Conservation (phyloP, 2,888 invertebrate genomes). For the Drosophila rubida region DNA sequence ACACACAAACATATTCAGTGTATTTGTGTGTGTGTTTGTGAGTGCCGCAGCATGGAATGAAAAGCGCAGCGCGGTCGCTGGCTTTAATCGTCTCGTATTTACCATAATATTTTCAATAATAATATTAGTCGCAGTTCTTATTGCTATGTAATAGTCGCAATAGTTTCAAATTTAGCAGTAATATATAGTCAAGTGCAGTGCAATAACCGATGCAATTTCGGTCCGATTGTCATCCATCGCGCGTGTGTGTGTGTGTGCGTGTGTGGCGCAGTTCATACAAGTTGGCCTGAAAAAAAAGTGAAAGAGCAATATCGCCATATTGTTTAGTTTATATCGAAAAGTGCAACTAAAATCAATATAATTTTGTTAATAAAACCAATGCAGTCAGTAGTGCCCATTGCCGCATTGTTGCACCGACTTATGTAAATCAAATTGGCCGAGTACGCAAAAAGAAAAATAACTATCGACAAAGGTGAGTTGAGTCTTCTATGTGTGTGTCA, state of each 20-base stretch:
- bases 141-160: conserved; percentile 25
- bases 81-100: conserved; percentile 59
- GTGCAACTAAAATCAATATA: conserved; percentile 59
- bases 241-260: conserved; percentile 47
- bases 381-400: conserved; percentile 1
- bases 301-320: conserved; percentile 75
- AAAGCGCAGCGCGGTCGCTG: conserved; percentile 66
- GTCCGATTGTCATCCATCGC: conserved; percentile 26
- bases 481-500: conserved; percentile 23
- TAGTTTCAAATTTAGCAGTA: conserved; percentile 5
- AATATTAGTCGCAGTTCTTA: conserved; percentile 28
- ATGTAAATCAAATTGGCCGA: conserved; percentile 57
- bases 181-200: conserved; percentile 58
- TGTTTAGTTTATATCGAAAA: conserved; percentile 66
- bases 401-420: conserved; percentile 47
- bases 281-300: conserved; percentile 68
- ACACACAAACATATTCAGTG: background rate
- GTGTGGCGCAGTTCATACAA: conserved; percentile 68
- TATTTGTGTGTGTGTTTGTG: conserved; percentile 55
- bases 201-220: conserved; percentile 65
- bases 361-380: conserved; percentile 22
- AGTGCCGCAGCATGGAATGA: conserved; percentile 77
- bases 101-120: conserved; percentile 48
- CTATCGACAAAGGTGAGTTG: conserved; percentile 60
- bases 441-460: conserved; percentile 52